These are phyloP conservation scores for Caenorhabditis doughertyi DNA, from an alignment of 2,888 invertebrate genomes.

Conservation along the genomic window DNA sequence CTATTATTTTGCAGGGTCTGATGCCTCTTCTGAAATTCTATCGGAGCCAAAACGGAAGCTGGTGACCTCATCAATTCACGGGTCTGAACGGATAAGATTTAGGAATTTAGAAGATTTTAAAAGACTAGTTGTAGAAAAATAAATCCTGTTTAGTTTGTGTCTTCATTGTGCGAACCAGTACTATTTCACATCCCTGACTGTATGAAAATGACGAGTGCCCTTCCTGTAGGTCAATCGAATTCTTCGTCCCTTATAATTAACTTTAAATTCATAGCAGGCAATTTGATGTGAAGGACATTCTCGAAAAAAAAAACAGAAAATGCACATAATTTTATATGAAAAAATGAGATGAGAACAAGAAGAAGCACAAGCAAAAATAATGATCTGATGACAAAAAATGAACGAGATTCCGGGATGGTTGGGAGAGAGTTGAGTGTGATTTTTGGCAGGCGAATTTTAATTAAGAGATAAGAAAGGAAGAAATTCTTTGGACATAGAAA, in stretches of 20 bases:
- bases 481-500: slow-evolving; percentile 22
- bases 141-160: background rate
- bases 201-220: background rate
- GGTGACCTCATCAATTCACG: slow-evolving; percentile 62
- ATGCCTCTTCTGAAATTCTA: slow-evolving; percentile 20
- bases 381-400: slow-evolving; percentile 29
- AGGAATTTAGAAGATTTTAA: slow-evolving; percentile 43
- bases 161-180: too few species aligned
- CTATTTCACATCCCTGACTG: too few species aligned
- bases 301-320: background rate
- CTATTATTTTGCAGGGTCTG: slow-evolving; percentile 25
- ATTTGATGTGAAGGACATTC: too few species aligned
- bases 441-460: slow-evolving; percentile 34
- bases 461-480: background rate
- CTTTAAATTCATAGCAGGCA: background rate
- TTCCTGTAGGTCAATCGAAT: background rate
- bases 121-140: background rate
- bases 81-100: slow-evolving; percentile 54
- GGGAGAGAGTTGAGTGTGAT: slow-evolving; percentile 20
- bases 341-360: slow-evolving; percentile 22
- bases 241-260: background rate
- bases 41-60: slow-evolving; percentile 47
- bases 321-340: slow-evolving; percentile 24
- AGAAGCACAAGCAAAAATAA: slow-evolving; percentile 46
- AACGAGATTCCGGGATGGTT: slow-evolving; percentile 44